Evolutionary conservation across 92 coral and sea anemone species (phyloP).

Genomic region (Porites cylindrica): DNA sequence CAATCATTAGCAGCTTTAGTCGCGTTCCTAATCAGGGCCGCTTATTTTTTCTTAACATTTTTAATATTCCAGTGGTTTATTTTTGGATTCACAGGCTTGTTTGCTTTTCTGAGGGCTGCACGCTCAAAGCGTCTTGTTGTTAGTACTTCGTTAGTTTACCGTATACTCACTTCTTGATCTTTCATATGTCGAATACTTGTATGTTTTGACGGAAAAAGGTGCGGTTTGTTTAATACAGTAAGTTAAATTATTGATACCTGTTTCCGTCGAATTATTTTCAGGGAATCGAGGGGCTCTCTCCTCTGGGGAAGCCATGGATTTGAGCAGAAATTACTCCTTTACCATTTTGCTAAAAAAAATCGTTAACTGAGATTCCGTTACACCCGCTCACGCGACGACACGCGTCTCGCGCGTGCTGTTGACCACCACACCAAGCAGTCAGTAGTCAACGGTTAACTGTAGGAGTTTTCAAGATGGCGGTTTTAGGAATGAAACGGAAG

Average conservation of each 20-base stretch:
- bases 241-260: not conserved
- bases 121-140: not conserved
- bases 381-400: not conserved
- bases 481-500: not conserved
- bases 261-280: not conserved
- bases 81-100: not conserved
- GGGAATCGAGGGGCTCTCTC: slow-evolving; percentile 2
- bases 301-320: not conserved
- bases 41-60: too few species aligned
- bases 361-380: not conserved
- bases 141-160: too few species aligned
- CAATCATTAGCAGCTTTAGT: too few species aligned
- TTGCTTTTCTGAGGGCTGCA: not conserved
- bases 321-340: not conserved
- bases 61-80: not conserved
- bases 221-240: not conserved
- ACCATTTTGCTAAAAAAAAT: not conserved
- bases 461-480: slow-evolving; percentile 74
- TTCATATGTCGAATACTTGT: too few species aligned
- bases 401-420: not conserved
- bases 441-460: slow-evolving; percentile 44
- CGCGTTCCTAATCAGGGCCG: too few species aligned
- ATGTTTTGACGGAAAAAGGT: not conserved
- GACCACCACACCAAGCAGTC: not conserved
- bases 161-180: too few species aligned